Evolutionary conservation across 2,888 invertebrate genomes (phyloP).

Genomic region (Papilio elwesi): DNA sequence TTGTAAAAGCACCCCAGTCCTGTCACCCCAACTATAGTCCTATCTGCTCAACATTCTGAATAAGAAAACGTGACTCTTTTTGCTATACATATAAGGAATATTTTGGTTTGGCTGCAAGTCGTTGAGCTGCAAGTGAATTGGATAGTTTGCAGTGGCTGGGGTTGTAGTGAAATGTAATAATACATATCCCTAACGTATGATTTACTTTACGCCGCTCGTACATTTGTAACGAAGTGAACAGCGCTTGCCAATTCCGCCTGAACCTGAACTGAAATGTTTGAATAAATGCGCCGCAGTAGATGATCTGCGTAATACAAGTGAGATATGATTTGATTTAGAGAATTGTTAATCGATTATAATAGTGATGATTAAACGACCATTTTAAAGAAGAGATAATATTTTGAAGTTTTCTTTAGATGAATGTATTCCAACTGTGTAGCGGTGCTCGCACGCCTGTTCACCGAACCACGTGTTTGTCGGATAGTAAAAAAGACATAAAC

Average conservation of each 20-base stretch:
- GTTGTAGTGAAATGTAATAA: slow-evolving; percentile 52
- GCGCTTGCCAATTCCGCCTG: slow-evolving; percentile 8
- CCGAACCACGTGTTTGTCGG: background rate
- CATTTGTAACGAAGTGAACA: slow-evolving; percentile 34
- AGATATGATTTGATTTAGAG: too few relatives aligned
- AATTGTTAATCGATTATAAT: too few relatives aligned
- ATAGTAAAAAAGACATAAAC: slow-evolving; percentile 9
- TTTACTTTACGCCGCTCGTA: slow-evolving; percentile 36
- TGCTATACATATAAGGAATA: background rate
- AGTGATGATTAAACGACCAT: too few relatives aligned
- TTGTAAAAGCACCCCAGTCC: slow-evolving; percentile 68
- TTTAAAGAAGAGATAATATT: too few relatives aligned
- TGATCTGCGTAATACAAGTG: too few relatives aligned
- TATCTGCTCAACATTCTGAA: background rate
- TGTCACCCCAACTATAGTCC: slow-evolving; percentile 57
- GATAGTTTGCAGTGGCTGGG: slow-evolving; percentile 35
- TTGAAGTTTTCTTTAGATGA: too few relatives aligned
- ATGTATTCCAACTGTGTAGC: too few relatives aligned
- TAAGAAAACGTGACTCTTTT: slow-evolving; percentile 6
- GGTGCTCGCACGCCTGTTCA: background rate
- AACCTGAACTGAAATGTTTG: background rate
- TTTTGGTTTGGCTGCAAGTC: slow-evolving; percentile 5
- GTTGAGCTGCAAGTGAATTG: slow-evolving; percentile 2
- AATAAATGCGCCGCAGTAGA: too few relatives aligned
- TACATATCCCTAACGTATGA: slow-evolving; percentile 44